Percentiles rank a stretch among this genome's conserved stretches.
Conservation (phyloP, 2,797 vertebrate genomes). For the Gymnodraco acuticeps region DNA sequence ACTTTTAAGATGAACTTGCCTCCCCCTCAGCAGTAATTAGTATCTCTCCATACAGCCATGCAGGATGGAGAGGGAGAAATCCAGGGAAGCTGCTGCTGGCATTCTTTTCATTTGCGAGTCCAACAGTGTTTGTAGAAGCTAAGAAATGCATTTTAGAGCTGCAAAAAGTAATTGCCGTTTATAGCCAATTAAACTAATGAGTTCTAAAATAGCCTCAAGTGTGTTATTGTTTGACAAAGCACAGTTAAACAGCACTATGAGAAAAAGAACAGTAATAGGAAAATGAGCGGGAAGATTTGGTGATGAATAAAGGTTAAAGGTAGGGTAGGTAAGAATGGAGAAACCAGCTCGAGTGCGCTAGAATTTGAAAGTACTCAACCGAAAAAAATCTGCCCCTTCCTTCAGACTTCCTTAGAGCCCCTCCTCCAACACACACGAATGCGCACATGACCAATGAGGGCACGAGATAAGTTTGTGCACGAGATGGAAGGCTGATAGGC, state of each 20-base stretch:
- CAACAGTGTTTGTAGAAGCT: conserved; percentile 65
- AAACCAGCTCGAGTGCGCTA: no score
- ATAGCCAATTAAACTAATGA: conserved; percentile 89
- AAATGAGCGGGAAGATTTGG: conserved; percentile 43
- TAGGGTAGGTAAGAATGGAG: no score
- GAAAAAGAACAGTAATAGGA: conserved; percentile 33
- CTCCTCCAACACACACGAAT: no score
- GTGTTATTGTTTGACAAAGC: conserved; percentile 75
- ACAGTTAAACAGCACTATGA: conserved; percentile 52
- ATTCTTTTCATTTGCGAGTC: conserved; percentile 68
- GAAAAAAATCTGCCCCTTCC: no score
- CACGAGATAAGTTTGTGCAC: no score
- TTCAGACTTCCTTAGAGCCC: no score
- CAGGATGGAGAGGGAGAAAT: conserved; percentile 48
- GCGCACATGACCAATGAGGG: no score
- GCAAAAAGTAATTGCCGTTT: conserved; percentile 85
- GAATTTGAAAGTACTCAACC: no score
- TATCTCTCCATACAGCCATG: conserved; percentile 57
- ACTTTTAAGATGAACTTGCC: conserved; percentile 68
- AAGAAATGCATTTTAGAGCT: conserved; percentile 79
- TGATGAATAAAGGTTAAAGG: conserved; percentile 41
- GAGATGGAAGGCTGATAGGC: no score
- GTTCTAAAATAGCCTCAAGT: conserved; percentile 84
- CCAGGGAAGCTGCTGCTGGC: conserved; percentile 55
- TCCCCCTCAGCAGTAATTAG: conserved; percentile 74